These are phyloP conservation scores for Lumbricus terrestris DNA, from an alignment of 2,888 invertebrate species.

Conservation along the genomic window DNA sequence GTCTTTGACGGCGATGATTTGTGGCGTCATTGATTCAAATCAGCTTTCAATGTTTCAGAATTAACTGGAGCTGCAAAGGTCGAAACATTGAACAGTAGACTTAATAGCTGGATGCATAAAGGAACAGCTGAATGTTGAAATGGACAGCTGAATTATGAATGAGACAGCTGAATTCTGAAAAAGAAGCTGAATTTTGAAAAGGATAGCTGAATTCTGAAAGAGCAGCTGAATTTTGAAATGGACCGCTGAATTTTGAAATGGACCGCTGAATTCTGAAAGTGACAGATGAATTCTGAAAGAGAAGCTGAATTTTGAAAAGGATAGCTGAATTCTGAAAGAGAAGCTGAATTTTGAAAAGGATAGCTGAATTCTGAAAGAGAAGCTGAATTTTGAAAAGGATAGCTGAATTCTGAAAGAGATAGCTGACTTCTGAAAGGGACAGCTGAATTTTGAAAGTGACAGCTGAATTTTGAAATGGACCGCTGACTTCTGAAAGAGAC, in stretches of 20 bases:
- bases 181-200: not conserved
- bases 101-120: not conserved
- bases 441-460: too few species aligned
- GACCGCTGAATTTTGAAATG: too few species aligned
- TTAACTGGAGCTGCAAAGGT: not conserved
- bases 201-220: not conserved
- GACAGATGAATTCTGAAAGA: not conserved
- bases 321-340: not conserved
- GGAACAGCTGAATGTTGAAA: not conserved
- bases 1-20: not conserved
- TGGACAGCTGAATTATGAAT: not conserved
- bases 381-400: not conserved
- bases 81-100: not conserved
- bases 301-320: not conserved
- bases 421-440: not conserved
- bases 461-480: not conserved
- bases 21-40: not conserved
- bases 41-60: not conserved
- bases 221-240: not conserved
- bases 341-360: not conserved
- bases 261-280: not conserved
- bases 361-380: not conserved
- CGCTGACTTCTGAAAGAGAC: not conserved
- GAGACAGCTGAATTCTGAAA: not conserved
- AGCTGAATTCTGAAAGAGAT: not conserved